Percentiles rank a stretch among this genome's conserved stretches.
Conservation (phyloP, 2,113 vertebrate genomes). For the Tamias sibiricus region DNA sequence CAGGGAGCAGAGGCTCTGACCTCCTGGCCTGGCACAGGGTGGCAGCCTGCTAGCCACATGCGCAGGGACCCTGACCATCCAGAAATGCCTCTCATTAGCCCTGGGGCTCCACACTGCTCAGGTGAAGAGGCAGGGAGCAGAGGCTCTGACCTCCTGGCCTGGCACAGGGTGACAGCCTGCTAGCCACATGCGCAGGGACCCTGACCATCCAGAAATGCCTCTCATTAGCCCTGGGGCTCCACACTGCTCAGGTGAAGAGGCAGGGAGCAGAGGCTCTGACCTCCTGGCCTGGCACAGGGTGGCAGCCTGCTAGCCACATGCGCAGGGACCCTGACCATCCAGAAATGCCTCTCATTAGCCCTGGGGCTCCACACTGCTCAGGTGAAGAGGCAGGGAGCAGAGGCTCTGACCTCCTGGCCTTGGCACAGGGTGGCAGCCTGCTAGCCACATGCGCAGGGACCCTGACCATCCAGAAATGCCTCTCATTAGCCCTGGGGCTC, state of each 20-base stretch:
- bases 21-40: background rate
- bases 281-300: background rate
- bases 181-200: background rate
- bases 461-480: too few relatives aligned
- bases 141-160: background rate
- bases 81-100: background rate
- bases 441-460: too few relatives aligned
- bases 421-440: too few relatives aligned
- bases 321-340: background rate
- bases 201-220: background rate
- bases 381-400: too few relatives aligned
- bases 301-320: background rate
- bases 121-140: background rate
- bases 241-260: background rate
- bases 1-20: background rate
- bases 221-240: background rate
- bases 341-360: background rate
- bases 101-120: too few relatives aligned
- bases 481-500: too few relatives aligned
- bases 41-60: background rate
- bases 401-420: too few relatives aligned
- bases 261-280: background rate
- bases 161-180: background rate
- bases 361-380: too few relatives aligned
- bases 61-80: background rate